Evolutionary conservation across 92 coral and sea anemone genomes (phyloP), one percentile per base, ranked within the genome.

Genomic region (Virgularia gustaviana): DNA sequence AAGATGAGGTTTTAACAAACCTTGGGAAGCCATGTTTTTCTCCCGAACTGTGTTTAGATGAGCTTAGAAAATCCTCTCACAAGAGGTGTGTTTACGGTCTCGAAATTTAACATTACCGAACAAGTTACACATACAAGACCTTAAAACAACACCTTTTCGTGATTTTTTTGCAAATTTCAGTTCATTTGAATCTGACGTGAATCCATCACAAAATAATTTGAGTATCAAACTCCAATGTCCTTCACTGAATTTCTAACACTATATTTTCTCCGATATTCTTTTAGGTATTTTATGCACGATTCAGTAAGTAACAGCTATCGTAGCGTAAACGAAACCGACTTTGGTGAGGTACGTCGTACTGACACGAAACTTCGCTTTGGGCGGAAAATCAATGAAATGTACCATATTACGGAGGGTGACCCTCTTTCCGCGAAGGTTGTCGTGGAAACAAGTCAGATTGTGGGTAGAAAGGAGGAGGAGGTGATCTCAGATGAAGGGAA

Each of bases 321-420:
- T 15, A 66, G 64, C 2, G 73, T 83, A 1, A 51, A 81, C 36
- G 19, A 37, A 29, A 16, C 57, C 25, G 89, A 88, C 65, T 18
- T 0, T 37, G 95, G 95, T 0, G 43, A 71, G 43, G 78, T 57
- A 23, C 24, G 58, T 36, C 78, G 79, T 13, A 64, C 79, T 8
- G 86, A 85, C 42, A 79, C 84, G 0, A 85, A 85, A 36, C 79
- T 87, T 0, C 59, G 81, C 16, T 70, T 74, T 31, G 88, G 87
- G 16, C 79, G 67, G n/a, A 45, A 67, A 19, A 29, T 30, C 34
- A 61, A 75, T 2, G 83, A 85, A 38, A 73, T 49, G 3, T 85
- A 71, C 71, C 65, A 83, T 49, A 59, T 85, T 60, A 74, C 73
- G 44, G 86, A 85, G 30, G 63, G 74, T 37, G 73, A 75, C 39